These are phyloP conservation scores for Dolichoris vasculosae DNA, from an alignment of 1,140 invertebrate genomes.

Conservation along the genomic window DNA sequence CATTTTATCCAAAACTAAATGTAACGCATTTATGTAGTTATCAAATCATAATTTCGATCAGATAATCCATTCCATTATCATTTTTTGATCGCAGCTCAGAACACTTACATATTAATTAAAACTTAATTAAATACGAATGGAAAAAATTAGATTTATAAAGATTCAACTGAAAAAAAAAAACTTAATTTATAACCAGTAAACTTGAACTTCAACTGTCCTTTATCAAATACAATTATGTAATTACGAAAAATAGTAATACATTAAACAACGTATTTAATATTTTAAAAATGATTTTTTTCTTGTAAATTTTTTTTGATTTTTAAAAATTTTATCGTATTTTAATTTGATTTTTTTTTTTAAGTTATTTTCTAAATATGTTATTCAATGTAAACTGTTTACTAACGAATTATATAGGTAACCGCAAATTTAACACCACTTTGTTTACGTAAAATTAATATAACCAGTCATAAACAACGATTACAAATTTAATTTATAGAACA, in stretches of 20 bases:
- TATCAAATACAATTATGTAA: slow-evolving; percentile 43
- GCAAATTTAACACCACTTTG: slow-evolving; percentile 58
- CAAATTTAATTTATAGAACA: slow-evolving; percentile 56
- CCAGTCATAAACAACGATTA: slow-evolving; percentile 53
- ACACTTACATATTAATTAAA: slow-evolving; percentile 20
- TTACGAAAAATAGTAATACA: neutral
- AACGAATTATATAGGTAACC: slow-evolving; percentile 55
- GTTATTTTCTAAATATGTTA: no score
- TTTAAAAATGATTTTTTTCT: neutral
- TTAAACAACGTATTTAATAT: neutral
- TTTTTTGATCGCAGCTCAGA: slow-evolving; percentile 50
- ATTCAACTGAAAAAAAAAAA: neutral
- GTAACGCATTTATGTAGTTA: slow-evolving; percentile 8
- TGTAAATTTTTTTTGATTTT: neutral
- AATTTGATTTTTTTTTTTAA: neutral
- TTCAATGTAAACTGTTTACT: neutral
- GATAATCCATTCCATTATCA: slow-evolving; percentile 20
- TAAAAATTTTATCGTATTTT: neutral
- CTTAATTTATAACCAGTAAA: slow-evolving; percentile 4
- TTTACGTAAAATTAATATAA: slow-evolving; percentile 52
- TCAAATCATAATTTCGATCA: slow-evolving; percentile 44
- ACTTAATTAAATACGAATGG: neutral
- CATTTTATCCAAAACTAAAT: neutral
- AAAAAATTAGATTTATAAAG: slow-evolving; percentile 5
- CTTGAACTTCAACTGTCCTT: neutral